Evolutionary conservation across 2,113 vertebrate genomes (phyloP).

Genomic region (Poeciliopsis retropinna): DNA sequence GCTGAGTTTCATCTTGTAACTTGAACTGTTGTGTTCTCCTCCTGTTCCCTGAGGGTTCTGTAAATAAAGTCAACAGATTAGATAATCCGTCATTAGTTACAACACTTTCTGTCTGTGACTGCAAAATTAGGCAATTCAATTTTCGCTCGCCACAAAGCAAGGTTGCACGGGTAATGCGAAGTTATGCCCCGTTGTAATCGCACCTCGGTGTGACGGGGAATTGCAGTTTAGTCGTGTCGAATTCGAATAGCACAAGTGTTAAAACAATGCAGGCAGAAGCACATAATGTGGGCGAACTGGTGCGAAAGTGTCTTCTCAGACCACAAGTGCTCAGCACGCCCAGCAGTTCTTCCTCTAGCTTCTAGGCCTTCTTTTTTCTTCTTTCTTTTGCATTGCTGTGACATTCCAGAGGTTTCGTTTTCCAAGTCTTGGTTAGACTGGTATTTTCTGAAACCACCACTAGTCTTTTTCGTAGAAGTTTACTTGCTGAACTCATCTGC

Average conservation of each 20-base stretch:
- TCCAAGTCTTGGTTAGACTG: slow-evolving; percentile 50
- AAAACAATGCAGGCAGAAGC: slow-evolving; percentile 43
- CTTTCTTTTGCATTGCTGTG: slow-evolving; percentile 37
- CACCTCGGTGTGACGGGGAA: slow-evolving; percentile 11
- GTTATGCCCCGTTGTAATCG: slow-evolving; percentile 4
- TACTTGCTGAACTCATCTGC: slow-evolving; percentile 32
- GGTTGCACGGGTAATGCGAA: slow-evolving; percentile 6
- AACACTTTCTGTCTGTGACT: not conserved
- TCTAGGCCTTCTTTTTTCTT: not conserved
- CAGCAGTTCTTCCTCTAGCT: slow-evolving; percentile 33
- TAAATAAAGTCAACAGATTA: slow-evolving; percentile 29
- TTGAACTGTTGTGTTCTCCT: slow-evolving; percentile 2
- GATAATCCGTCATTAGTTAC: not conserved
- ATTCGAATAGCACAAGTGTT: slow-evolving; percentile 31
- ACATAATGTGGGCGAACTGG: slow-evolving; percentile 35
- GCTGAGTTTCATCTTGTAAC: slow-evolving; percentile 18
- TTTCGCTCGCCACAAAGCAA: slow-evolving; percentile 28
- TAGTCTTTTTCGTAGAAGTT: slow-evolving; percentile 4
- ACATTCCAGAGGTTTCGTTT: slow-evolving; percentile 57
- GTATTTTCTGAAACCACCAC: slow-evolving; percentile 39
- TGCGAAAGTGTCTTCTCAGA: slow-evolving; percentile 51
- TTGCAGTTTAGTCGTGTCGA: slow-evolving; percentile 17
- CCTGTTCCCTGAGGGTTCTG: slow-evolving; percentile 3
- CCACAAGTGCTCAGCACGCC: slow-evolving; percentile 35
- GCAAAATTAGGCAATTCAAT: slow-evolving; percentile 6